Evolutionary conservation across 2,888 invertebrate species (phyloP), one percentile per base, ranked within the genome.

Genomic region (Xestia rhomboidea): DNA sequence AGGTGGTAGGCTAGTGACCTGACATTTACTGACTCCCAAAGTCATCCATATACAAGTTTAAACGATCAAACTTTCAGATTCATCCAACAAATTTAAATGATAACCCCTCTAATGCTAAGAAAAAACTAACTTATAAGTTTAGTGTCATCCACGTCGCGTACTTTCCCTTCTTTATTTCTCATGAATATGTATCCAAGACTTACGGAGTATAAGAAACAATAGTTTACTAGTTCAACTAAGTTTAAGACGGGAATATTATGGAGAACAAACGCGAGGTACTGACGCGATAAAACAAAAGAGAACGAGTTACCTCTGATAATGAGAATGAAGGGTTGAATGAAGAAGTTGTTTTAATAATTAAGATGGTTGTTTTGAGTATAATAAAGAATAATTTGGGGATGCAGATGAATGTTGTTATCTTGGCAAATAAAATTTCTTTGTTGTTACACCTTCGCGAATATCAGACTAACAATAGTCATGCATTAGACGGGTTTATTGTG

Each of bases 111-210:
- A 57, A 57, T 24, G 15, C 21, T 44, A 62, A 30, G n/a, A 62
- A 63, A 64, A 41, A 41, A 68, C 34, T 27, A 63, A 70, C 51
- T 76, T 73, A 71, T 46, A 57, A 38, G 69, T 64, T 68, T 51
- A 70, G 74, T 73, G 68, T 63, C 68, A 73, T 18, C 38, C 44
- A 79, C 54, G 70, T 68, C 70, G 67, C 69, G 57, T 70, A 70
- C 51, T 57, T 76, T 41, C 10, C 27, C n/a, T 72, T 63, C 64
- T 73, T 73, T 73, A 75, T 73, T 49, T 11, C 70, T 83, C 76
- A 83, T 83, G 76, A 83, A 83, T 83, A 83, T 83, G 79, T 67
- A 83, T 76, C 41, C 27, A 51, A 69, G 46, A 62, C 38, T 62
- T 60, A 34, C 69, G 4, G 57, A 60, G 49, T 72, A 68, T 73